phyloP scores from a whole-genome alignment of 2,113 vertebrate species.

The Crotalus tigris region DNA sequence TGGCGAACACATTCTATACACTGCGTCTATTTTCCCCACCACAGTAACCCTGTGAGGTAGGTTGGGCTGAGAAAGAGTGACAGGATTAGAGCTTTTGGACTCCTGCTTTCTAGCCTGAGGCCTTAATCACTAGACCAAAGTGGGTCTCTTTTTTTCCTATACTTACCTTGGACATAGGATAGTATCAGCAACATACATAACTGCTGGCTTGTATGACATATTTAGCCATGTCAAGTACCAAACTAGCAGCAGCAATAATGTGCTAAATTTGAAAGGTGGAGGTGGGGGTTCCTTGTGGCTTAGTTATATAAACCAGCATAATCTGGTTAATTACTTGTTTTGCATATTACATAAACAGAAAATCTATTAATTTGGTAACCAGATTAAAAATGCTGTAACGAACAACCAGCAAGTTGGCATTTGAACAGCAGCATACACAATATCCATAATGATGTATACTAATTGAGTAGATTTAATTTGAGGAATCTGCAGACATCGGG shows the following conservation, averaged over 20 bases:
- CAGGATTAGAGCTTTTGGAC: not conserved
- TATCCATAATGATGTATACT: not conserved
- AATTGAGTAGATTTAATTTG: not conserved
- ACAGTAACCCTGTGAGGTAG: not conserved
- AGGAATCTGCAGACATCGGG: not conserved
- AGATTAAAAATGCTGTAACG: not conserved
- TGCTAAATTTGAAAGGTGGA: not conserved
- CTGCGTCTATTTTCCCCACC: not conserved
- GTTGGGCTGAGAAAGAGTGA: not conserved
- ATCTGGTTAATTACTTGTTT: not conserved
- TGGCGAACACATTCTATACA: not conserved
- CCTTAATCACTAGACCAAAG: not conserved
- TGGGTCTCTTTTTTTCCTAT: not conserved
- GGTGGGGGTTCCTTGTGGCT: not conserved
- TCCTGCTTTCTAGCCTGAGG: not conserved
- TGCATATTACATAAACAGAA: not conserved
- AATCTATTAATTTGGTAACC: not conserved
- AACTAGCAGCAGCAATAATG: not conserved
- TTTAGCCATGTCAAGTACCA: not conserved
- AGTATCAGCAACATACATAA: not conserved
- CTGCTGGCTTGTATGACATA: not conserved
- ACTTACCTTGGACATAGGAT: not conserved
- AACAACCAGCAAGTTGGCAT: not conserved
- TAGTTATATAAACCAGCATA: not conserved
- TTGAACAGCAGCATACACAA: not conserved